Percentiles rank a stretch among this genome's conserved stretches.
Evolutionary conservation across 1,140 invertebrate species (phyloP).

Genomic region (Drosophila serrata): DNA sequence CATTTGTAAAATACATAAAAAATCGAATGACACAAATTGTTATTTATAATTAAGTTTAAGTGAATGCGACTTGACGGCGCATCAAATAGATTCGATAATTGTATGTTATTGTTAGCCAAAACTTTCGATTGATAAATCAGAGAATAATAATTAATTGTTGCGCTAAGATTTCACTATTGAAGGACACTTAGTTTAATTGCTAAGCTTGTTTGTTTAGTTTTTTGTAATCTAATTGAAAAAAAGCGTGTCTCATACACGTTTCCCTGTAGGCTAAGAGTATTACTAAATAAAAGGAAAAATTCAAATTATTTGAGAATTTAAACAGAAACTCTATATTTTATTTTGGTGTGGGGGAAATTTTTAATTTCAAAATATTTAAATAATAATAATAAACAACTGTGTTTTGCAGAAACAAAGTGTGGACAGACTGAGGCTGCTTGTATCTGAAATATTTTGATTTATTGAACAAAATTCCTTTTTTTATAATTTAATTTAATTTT

Average conservation of each 20-base stretch:
- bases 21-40: slow-evolving; percentile 47
- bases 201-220: slow-evolving; percentile 80
- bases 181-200: slow-evolving; percentile 40
- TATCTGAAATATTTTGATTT: not conserved
- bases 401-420: not conserved
- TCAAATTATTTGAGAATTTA: slow-evolving; percentile 25
- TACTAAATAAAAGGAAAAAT: slow-evolving; percentile 64
- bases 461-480: not conserved
- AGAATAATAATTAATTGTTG: slow-evolving; percentile 71
- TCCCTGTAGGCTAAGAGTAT: slow-evolving; percentile 59
- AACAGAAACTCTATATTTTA: not conserved
- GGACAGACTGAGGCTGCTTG: not conserved
- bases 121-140: slow-evolving; percentile 34
- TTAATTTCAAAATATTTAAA: not conserved
- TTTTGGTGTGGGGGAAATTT: not conserved
- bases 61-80: slow-evolving; percentile 15
- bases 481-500: not conserved
- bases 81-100: slow-evolving; percentile 33
- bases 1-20: slow-evolving; percentile 62
- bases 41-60: slow-evolving; percentile 58
- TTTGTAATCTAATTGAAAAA: slow-evolving; percentile 52
- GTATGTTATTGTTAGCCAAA: slow-evolving; percentile 58
- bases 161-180: slow-evolving; percentile 68
- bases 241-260: slow-evolving; percentile 67
- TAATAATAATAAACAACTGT: not conserved